Percentiles rank a stretch among this genome's conserved stretches.
These are phyloP conservation scores for Erebia ligea DNA, from an alignment of 2,888 invertebrate species.

Conservation along the genomic window DNA sequence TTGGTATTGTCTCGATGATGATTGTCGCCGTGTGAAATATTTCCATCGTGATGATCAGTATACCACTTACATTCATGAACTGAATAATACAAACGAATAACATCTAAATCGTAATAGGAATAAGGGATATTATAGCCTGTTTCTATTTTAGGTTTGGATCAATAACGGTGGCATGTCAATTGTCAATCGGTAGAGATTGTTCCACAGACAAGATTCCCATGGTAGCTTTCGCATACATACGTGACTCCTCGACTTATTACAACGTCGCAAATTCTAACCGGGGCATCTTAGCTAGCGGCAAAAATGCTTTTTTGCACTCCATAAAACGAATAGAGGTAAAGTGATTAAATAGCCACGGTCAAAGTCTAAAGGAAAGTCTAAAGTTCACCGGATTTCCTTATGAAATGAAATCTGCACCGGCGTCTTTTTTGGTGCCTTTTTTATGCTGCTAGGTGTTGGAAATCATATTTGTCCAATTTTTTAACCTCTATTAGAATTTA, in stretches of 20 bases:
- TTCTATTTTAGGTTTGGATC: conserved; percentile 19
- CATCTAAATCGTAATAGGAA: conserved; percentile 11
- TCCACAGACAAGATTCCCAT: conserved; percentile 58
- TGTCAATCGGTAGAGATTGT: conserved; percentile 57
- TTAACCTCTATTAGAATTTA: too few relatives aligned
- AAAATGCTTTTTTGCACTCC: conserved; percentile 11
- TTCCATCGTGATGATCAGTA: conserved; percentile 64
- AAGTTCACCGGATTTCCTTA: too few relatives aligned
- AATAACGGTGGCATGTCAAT: conserved; percentile 59
- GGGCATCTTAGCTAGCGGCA: conserved; percentile 6
- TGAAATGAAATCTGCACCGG: too few relatives aligned
- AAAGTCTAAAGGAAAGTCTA: too few relatives aligned
- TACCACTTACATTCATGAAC: neutral
- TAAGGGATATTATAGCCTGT: conserved; percentile 25
- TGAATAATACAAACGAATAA: conserved; percentile 7
- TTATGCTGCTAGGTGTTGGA: too few relatives aligned
- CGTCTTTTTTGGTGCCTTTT: too few relatives aligned
- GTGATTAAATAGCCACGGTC: too few relatives aligned
- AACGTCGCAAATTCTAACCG: conserved; percentile 28
- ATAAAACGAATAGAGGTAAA: neutral
- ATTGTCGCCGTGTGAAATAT: conserved; percentile 65
- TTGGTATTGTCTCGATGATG: conserved; percentile 42
- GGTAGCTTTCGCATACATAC: conserved; percentile 62
- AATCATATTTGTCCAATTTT: too few relatives aligned
- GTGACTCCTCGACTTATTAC: conserved; percentile 53